Evolutionary conservation across 2,888 invertebrate genomes (phyloP), one percentile per base, ranked within the genome.

Genomic region (Caprella mutica): DNA sequence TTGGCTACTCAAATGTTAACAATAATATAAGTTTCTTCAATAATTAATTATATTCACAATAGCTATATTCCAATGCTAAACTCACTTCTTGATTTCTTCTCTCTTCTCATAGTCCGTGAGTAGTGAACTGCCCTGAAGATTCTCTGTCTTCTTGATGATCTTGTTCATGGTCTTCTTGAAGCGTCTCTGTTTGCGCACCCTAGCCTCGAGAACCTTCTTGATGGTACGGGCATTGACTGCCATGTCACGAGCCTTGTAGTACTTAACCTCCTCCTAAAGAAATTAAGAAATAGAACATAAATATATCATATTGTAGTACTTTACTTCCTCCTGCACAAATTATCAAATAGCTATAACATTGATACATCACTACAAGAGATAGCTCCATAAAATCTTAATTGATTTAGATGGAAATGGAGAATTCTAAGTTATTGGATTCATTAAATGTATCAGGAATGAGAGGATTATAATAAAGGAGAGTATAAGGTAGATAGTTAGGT

Each of bases 161-260:
- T 86, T 89, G 66, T 92, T 90, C 75, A 97, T 74, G 71, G 86
- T 85, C 69, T 82, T 85, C 59, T 87, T 72, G 65, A 86, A 84
- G 66, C 91, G 85, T 73, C 83, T 85, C 83, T 94, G 93, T 80
- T 97, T 98, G 56, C 98, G 82, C 0, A 93, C 92, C 75, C 93
- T 97, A 0, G 98, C 98, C 76, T 99, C 94, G 67, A 93, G 81
- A 0, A 98, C 88, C 75, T 98, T 98, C 76, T 97, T 98, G 63
- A 97, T 93, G 14, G 98, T 93, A 61, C 93, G 79, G 0, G 86
- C 86, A 74, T 98, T 91, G 38, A 98, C 81, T 66, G 92, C 94
- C 67, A 73, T 74, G 14, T 58, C 26, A 1, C 65, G 56, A 35
- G 76, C 71, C 67, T 84, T 83, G 72, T 96, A 96, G 69, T 92